Conservation (phyloP, 2,888 invertebrate species). For the Xestia sexstrigata region DNA sequence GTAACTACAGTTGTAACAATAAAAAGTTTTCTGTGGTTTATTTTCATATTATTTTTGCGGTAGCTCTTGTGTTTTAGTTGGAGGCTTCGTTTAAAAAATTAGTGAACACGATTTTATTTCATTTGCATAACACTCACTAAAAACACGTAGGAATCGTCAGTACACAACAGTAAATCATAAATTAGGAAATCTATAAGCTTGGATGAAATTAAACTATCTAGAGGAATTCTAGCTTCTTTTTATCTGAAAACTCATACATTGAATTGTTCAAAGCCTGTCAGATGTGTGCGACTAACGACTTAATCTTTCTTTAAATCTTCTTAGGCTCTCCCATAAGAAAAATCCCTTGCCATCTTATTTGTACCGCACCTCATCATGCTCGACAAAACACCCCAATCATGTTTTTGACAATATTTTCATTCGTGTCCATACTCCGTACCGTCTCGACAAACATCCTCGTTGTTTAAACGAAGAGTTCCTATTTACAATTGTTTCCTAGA, state of each 20-base stretch:
- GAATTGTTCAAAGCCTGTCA: not conserved
- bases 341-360: not conserved
- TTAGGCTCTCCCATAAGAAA: not conserved
- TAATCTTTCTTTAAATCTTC: not conserved
- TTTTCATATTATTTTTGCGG: constrained; percentile 49
- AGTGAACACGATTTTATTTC: not conserved
- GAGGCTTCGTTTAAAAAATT: constrained; percentile 24
- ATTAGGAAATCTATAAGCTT: not conserved
- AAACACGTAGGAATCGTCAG: not conserved
- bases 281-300: not conserved
- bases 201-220: not conserved
- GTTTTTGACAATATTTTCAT: constrained; percentile 58
- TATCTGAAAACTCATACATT: too few relatives aligned
- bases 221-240: not conserved
- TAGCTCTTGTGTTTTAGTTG: constrained; percentile 21
- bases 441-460: constrained; percentile 69
- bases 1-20: constrained; percentile 58
- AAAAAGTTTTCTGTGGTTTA: constrained; percentile 60
- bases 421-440: constrained; percentile 32
- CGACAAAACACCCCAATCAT: not conserved
- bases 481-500: constrained; percentile 85
- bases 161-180: not conserved
- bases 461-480: constrained; percentile 76
- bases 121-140: not conserved
- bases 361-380: not conserved